phyloP scores from a whole-genome alignment of 1,140 invertebrate genomes.

The Penaeus chinensis region DNA sequence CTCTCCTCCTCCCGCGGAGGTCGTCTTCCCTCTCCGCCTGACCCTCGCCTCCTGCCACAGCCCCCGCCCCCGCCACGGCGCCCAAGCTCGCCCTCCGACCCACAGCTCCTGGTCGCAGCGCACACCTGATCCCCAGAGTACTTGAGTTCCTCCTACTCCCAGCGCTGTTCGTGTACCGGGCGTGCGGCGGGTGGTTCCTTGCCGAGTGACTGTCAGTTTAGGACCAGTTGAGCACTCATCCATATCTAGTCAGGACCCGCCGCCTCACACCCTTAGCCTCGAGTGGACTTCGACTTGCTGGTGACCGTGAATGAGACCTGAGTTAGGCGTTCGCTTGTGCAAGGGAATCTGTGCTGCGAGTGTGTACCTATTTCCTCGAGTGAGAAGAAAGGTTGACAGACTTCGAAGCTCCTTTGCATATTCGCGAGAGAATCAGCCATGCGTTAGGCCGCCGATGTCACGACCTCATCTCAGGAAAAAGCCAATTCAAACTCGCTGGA shows the following conservation, averaged over 20 bases:
- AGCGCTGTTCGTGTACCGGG: slow-evolving; percentile 34
- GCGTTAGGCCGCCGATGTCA: no score
- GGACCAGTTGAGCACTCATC: slow-evolving; percentile 51
- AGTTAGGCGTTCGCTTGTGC: no score
- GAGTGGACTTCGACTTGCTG: no score
- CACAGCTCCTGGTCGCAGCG: slow-evolving; percentile 20
- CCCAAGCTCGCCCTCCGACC: slow-evolving; percentile 2
- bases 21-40: neutral
- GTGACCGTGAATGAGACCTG: no score
- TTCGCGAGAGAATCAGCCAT: no score
- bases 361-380: no score
- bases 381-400: no score
- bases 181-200: slow-evolving; percentile 8
- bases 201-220: slow-evolving; percentile 41
- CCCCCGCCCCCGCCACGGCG: neutral
- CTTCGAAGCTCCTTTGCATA: no score
- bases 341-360: no score
- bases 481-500: no score
- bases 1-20: neutral
- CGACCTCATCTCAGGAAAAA: no score
- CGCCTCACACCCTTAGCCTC: neutral
- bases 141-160: slow-evolving; percentile 40
- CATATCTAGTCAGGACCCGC: slow-evolving; percentile 44
- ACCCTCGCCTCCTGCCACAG: neutral
- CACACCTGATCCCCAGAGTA: slow-evolving; percentile 3